phyloP scores from a whole-genome alignment of 1,140 invertebrate species.

The Danaus plexippus region DNA sequence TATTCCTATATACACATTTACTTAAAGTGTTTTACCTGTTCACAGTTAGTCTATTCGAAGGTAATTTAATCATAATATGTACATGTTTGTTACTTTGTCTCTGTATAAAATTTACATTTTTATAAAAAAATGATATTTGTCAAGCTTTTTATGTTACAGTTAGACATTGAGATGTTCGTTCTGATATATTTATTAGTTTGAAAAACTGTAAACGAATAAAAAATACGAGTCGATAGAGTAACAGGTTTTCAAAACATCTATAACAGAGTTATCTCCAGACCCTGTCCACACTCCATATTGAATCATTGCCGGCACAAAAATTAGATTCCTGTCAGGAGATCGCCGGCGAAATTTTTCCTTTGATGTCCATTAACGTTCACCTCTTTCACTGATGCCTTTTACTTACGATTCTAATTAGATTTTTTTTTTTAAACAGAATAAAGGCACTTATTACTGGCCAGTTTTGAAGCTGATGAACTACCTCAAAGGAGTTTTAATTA shows the following conservation, averaged over 20 bases:
- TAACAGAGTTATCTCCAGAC: conserved; percentile 38
- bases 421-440: too few species aligned
- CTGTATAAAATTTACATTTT: too few species aligned
- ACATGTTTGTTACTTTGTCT: neutral
- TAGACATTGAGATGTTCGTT: too few species aligned
- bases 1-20: too few species aligned
- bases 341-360: conserved; percentile 40
- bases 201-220: conserved; percentile 13
- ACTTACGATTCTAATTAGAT: too few species aligned
- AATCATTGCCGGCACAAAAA: conserved; percentile 54
- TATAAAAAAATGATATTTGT: too few species aligned
- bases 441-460: too few species aligned
- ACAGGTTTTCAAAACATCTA: conserved; percentile 45
- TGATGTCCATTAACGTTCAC: conserved; percentile 42
- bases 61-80: conserved; percentile 5
- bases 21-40: too few species aligned
- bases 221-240: conserved; percentile 15
- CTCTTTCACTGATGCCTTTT: conserved; percentile 7
- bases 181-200: too few species aligned
- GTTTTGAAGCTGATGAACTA: too few species aligned
- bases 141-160: too few species aligned
- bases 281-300: conserved; percentile 15
- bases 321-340: conserved; percentile 44
- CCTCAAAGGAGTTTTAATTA: too few species aligned
- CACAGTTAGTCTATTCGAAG: conserved; percentile 2